Base-by-base conservation (phyloP, 2,113 vertebrate genomes). In the Dicaeum eximium region DNA sequence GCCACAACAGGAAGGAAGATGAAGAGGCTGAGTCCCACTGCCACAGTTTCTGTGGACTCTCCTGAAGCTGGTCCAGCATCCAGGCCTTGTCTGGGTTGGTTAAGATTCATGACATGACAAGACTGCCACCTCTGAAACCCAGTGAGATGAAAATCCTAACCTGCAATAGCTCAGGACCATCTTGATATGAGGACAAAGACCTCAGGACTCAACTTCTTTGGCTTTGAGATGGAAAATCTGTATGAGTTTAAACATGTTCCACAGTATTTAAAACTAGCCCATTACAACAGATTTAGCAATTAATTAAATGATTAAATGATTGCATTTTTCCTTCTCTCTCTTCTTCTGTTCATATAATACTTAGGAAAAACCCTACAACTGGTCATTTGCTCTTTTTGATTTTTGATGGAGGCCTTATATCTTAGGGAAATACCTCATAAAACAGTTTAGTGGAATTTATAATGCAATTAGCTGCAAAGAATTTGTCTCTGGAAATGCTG, bases 401-500 rank as follows among this genome's bases (percentile, higher is more conserved):
- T 94, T 93, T 64, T 38, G 2, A 77, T 53, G 57, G 17, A 61
- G 51, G 16, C n/a, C 47, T 93, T 80, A 48, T 54, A 86, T 80
- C 51, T 92, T 71, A 66, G 56, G 56, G 67, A 93, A 96, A 91
- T 88, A 91, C 51, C 58, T 80, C 86, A 82, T 67, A 86, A 89
- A 85, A 94, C 57, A 67, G 54, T 67, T 93, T 88, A 86, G 61
- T 4, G 2, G 92, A 93, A 95, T 94, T 96, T 96, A 95, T 86
- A 94, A 94, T 93, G 67, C 81, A 96, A 96, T 96, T 96, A 95
- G 84, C 60, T 60, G 45, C 87, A 86, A 62, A 80, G 44, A 90
- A 88, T 92, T 89, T 86, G 58, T 93, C 58, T 89, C 77, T 2
- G 3, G 73, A 87, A 77, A 87, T 0, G 33, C 56, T 94, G 89